phyloP scores from a whole-genome alignment of 2,113 vertebrate genomes.

The Hydrolagus affinis region DNA sequence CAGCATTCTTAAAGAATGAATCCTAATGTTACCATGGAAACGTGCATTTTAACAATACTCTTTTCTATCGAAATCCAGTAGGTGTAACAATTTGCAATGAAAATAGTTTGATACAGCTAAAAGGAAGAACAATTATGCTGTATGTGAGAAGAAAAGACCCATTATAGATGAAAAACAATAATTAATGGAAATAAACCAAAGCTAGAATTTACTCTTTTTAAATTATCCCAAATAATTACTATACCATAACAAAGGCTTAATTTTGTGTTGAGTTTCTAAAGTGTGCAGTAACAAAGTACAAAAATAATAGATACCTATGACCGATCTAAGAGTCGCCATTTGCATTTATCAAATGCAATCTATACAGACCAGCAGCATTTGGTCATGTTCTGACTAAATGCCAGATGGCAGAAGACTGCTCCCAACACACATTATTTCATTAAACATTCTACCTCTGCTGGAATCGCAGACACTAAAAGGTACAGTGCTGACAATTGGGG shows the following conservation, averaged over 20 bases:
- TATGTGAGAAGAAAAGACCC: not conserved
- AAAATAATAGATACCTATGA: not conserved
- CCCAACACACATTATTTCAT: no score
- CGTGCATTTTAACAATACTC: conserved; percentile 18
- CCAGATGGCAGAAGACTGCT: no score
- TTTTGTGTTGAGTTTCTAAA: not conserved
- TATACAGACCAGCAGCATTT: no score
- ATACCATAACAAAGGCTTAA: not conserved
- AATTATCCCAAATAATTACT: not conserved
- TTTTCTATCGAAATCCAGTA: conserved; percentile 21
- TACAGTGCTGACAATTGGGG: no score
- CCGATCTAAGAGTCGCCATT: not conserved
- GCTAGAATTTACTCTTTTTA: no score
- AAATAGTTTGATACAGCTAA: not conserved
- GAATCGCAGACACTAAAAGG: no score
- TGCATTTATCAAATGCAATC: not conserved
- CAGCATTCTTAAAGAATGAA: conserved; percentile 14
- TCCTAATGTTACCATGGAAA: conserved; percentile 13
- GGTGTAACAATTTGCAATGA: conserved; percentile 5
- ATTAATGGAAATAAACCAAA: not conserved
- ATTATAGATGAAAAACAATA: conserved; percentile 1
- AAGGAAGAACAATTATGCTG: conserved; percentile 1
- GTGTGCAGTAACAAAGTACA: not conserved
- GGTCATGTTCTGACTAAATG: not conserved
- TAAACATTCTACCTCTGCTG: no score